phyloP scores from a whole-genome alignment of 1,140 invertebrate species.

The Acromyrmex heyeri region DNA sequence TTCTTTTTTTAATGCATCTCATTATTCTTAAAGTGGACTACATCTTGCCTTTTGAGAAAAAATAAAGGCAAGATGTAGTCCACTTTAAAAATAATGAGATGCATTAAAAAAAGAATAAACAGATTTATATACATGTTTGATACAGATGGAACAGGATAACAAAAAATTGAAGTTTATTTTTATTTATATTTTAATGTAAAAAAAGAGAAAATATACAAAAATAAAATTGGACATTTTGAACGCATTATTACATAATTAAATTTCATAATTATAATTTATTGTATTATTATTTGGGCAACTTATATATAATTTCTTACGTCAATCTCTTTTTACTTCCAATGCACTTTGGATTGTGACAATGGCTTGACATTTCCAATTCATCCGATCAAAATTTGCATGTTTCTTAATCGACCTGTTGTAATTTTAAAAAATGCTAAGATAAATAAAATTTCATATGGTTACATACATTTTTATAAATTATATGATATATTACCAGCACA shows the following conservation, averaged over 20 bases:
- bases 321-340: constrained; percentile 3
- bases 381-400: background rate
- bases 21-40: background rate
- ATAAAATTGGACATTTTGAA: background rate
- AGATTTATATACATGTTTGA: background rate
- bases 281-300: background rate
- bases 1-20: background rate
- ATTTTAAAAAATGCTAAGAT: background rate
- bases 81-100: background rate
- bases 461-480: background rate
- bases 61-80: background rate
- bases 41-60: background rate
- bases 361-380: constrained; percentile 23
- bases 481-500: background rate
- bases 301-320: constrained; percentile 35
- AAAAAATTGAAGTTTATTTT: background rate
- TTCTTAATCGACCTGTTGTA: constrained; percentile 1
- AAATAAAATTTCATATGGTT: background rate
- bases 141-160: background rate
- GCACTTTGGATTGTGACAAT: constrained; percentile 24
- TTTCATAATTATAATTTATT: background rate
- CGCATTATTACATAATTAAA: background rate
- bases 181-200: background rate
- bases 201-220: background rate
- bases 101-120: background rate